Conservation (phyloP, 2,888 invertebrate species). For the Ophioninae sp. region DNA sequence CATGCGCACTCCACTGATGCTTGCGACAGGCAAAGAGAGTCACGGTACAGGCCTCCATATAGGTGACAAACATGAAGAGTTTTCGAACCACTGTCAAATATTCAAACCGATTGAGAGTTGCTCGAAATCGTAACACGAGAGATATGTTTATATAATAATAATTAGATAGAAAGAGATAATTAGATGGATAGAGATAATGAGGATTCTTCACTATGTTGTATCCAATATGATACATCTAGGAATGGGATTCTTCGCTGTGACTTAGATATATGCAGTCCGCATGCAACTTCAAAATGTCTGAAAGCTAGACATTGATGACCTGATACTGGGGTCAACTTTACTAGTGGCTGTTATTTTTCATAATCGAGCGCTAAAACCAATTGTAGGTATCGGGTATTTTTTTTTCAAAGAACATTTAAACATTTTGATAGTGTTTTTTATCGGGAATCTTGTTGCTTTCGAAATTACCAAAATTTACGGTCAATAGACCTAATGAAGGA, state of each 20-base stretch:
- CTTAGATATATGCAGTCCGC: neutral
- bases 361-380: too few relatives aligned
- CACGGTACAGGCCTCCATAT: neutral
- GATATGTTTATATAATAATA: too few relatives aligned
- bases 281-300: neutral
- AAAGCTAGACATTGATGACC: neutral
- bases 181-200: neutral
- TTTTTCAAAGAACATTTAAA: neutral
- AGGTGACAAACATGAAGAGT: neutral
- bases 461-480: too few relatives aligned
- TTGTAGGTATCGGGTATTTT: neutral
- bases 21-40: conserved; percentile 6
- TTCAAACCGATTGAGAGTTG: neutral
- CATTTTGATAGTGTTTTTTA: neutral
- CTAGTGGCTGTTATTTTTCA: neutral
- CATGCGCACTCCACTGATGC: conserved; percentile 19
- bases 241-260: neutral
- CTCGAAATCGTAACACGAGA: neutral
- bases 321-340: neutral
- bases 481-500: too few relatives aligned
- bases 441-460: too few relatives aligned
- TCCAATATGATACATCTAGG: neutral
- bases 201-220: neutral
- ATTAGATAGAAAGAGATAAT: too few relatives aligned
- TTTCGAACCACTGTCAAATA: neutral